Percentiles rank a stretch among this genome's conserved stretches.
Conservation (phyloP, 2,888 invertebrate genomes). For the Eupsilia transversa region DNA sequence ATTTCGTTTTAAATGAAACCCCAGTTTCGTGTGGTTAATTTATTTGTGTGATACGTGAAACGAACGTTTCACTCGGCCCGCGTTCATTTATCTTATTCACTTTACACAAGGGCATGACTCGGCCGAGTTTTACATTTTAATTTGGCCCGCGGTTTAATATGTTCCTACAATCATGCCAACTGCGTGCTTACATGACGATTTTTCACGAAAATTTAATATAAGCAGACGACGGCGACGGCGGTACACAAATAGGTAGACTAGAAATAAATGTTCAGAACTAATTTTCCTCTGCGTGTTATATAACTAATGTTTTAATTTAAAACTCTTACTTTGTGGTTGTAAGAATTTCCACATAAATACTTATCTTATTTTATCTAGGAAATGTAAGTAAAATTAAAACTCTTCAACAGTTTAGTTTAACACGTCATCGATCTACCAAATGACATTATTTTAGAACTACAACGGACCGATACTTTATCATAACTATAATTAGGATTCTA, state of each 20-base stretch:
- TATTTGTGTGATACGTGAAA: constrained; percentile 80
- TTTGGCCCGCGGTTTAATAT: constrained; percentile 79
- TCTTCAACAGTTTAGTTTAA: not conserved
- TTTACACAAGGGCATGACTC: constrained; percentile 82
- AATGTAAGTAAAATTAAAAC: not conserved
- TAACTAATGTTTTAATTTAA: constrained; percentile 15
- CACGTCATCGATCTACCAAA: not conserved
- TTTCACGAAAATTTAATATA: constrained; percentile 65
- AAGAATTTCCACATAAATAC: not conserved
- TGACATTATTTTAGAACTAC: not conserved
- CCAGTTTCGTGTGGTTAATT: constrained; percentile 74
- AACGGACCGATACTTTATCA: not conserved
- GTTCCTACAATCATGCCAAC: constrained; percentile 65
- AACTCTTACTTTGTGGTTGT: not conserved
- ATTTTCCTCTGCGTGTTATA: constrained; percentile 23
- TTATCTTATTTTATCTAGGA: too few species aligned
- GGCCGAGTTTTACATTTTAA: constrained; percentile 83
- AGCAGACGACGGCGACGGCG: constrained; percentile 25
- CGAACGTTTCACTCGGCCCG: constrained; percentile 73
- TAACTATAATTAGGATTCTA: not conserved
- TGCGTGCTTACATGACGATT: constrained; percentile 55
- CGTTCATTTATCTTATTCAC: constrained; percentile 85
- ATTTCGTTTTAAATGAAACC: constrained; percentile 68
- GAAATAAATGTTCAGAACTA: constrained; percentile 27
- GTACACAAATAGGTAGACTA: constrained; percentile 13